Base-by-base conservation (phyloP, 2,888 invertebrate species). In the Frankliniella intonsa region DNA sequence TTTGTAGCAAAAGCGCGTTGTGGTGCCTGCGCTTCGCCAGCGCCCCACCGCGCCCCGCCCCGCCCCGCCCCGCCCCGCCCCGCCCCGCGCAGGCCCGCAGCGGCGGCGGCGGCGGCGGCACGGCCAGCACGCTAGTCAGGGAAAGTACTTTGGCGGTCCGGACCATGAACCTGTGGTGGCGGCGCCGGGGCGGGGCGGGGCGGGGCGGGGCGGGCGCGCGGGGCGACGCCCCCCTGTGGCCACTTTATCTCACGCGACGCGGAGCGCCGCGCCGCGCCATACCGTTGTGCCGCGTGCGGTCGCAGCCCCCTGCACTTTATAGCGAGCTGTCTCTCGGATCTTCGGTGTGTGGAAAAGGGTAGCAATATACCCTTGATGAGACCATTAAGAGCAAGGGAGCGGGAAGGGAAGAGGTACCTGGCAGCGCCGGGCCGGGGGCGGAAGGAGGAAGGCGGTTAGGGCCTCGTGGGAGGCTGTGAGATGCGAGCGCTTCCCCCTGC, bases 241-340 rank as follows among this genome's bases (percentile, higher is more conserved):
- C 69, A 76, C 69, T 76, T 76, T 76, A 76, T 76, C 69, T 76
- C 69, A 76, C 69, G 69, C 22, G 22, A 69, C n/a, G 69, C 69
- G 22, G 14, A 69, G n/a, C n/a, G n/a, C n/a, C n/a, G n/a, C n/a
- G n/a, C n/a, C n/a, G n/a, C n/a, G n/a, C n/a, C n/a, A n/a, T n/a
- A n/a, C n/a, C n/a, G n/a, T n/a, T n/a, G n/a, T n/a, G n/a, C n/a
- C n/a, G n/a, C n/a, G n/a, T n/a, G n/a, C n/a, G 38, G 38, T 38
- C 38, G 38, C 38, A 38, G 38, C 38, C 38, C 38, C 38, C 38
- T 38, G 38, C 38, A 38, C 38, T 38, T 38, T 38, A 38, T 38
- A 5, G 38, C 5, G 38, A 2, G 3, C 38, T 38, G 38, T 38
- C 38, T 2, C 38, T 38, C 38, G 38, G 38, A 38, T 38, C 5